Conservation (phyloP, 53 echinoderm and acorn worm genomes). For the Paelopatides confundens region DNA sequence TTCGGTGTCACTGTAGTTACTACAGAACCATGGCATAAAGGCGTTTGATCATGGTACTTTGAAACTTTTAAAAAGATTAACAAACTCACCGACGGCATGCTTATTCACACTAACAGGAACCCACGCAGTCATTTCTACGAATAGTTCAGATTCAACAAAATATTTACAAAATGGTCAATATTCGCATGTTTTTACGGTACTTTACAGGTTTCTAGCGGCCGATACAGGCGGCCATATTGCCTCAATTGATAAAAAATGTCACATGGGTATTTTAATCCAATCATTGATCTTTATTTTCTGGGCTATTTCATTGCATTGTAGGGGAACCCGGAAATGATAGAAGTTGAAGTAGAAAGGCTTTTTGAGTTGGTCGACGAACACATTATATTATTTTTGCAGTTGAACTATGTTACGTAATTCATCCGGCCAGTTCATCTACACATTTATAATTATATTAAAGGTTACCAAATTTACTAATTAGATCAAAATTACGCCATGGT, state of each 20-base stretch:
- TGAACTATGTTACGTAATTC: no score
- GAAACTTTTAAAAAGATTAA: background rate
- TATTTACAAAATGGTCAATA: background rate
- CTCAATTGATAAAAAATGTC: background rate
- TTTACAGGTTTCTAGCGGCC: background rate
- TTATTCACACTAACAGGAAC: constrained; percentile 77
- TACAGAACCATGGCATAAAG: background rate
- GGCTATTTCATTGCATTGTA: background rate
- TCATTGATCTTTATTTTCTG: background rate
- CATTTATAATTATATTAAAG: no score
- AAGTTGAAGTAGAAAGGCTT: no score
- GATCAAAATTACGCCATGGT: no score
- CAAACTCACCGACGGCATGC: constrained; percentile 78
- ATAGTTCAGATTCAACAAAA: background rate
- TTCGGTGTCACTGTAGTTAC: no score
- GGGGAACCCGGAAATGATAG: background rate
- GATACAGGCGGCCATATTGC: constrained; percentile 17
- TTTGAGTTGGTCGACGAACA: no score
- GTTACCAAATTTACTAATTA: no score
- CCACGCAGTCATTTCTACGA: constrained; percentile 78
- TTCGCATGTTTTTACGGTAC: background rate
- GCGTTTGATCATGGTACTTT: background rate
- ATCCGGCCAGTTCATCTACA: no score
- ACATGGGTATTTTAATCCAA: background rate
- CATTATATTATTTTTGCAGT: no score